phyloP scores from a whole-genome alignment of 2,797 vertebrate genomes.

The Aulostomus chinensis region DNA sequence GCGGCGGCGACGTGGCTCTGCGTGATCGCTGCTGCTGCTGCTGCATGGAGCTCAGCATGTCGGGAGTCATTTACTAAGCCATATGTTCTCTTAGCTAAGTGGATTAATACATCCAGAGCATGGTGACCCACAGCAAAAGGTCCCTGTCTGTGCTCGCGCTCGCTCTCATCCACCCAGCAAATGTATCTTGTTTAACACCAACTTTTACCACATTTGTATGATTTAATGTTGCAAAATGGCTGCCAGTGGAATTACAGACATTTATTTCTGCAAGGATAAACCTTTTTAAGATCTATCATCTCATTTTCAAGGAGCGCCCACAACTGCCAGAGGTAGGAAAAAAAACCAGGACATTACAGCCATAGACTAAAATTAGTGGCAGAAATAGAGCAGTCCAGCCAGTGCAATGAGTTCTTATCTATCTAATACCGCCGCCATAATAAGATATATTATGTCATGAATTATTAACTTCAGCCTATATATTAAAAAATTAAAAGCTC shows the following conservation, averaged over 20 bases:
- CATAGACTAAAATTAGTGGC: constrained; percentile 45
- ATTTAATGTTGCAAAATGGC: constrained; percentile 28
- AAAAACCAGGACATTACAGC: constrained; percentile 40
- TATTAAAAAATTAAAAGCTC: constrained; percentile 13
- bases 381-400: constrained; percentile 25
- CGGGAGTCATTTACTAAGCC: constrained; percentile 56
- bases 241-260: neutral
- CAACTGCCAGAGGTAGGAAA: constrained; percentile 41
- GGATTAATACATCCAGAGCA: constrained; percentile 49
- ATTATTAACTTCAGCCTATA: constrained; percentile 37
- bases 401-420: constrained; percentile 18
- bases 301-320: constrained; percentile 38
- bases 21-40: constrained; percentile 13
- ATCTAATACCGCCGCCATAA: constrained; percentile 24
- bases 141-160: constrained; percentile 13
- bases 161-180: constrained; percentile 27
- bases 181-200: constrained; percentile 42
- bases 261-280: constrained; percentile 44
- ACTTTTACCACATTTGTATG: constrained; percentile 24
- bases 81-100: constrained; percentile 46
- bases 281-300: constrained; percentile 47
- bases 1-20: too few relatives aligned
- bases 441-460: constrained; percentile 35
- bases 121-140: constrained; percentile 44
- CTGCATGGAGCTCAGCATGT: constrained; percentile 48